Base-by-base conservation (phyloP, 2,797 vertebrate genomes). In the Acanthurus leucopareius region DNA sequence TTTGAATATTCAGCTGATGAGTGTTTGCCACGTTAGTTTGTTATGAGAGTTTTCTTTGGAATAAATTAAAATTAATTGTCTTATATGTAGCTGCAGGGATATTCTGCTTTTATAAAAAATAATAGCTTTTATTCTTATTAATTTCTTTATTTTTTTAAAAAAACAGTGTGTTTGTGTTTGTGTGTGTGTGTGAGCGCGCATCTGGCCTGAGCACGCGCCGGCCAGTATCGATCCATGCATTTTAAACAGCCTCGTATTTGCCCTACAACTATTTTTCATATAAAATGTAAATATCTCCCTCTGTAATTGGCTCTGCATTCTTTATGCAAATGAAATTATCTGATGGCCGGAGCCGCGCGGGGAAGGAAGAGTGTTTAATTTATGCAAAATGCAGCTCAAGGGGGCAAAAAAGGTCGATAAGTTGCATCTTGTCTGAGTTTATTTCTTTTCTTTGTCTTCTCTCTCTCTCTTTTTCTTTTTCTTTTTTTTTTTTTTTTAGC, bases 191-290 rank as follows among this genome's bases (percentile, higher is more conserved):
- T 15, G 73, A 19, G 75, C 56, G 82, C 52, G 79, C 65, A 32
- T 64, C 57, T 22, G 2, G 20, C 45, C 1, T 40, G 81, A 45
- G 60, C 54, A 68, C 63, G 83, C 75, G 49, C 65, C 57, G 22
- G 77, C 66, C 58, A 11, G 22, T 86, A 93, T 93, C 81, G 89
- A 94, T 90, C 88, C 66, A 0, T 60, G 89, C 80, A 91, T 92
- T 77, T 76, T 89, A 89, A 92, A 45, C 80, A 89, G 79, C 69
- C 76, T 78, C 71, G 72, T 4, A 32, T 89, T 90, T 89, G 89
- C 90, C 92, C 92, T 90, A 74, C 82, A 90, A 92, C 90, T 88
- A 72, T 91, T 88, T 92, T 91, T 93, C 90, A 93, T 93, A 91
- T 91, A 91, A 93, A 88, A 92, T 92, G 90, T 77, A 90, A 93